Base-by-base conservation (phyloP, 2,113 vertebrate species). In the Mirounga angustirostris region DNA sequence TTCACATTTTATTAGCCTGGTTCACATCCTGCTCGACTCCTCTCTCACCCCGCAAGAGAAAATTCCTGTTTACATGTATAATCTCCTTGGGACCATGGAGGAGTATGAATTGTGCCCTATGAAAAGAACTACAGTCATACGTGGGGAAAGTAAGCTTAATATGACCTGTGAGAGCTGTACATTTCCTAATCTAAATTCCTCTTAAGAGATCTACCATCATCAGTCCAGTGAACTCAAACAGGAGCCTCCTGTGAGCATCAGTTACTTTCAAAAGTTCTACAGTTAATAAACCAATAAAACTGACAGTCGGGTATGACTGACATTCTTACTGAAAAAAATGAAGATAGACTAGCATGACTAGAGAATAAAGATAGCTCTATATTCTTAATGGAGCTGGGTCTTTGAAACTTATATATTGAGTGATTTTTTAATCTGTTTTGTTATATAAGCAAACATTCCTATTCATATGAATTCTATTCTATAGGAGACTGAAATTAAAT, bases 1-100 rank as follows among this genome's bases (percentile, higher is more conserved):
- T 96, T 94, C 93, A 43, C 89, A 80, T 97, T 98, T 98, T 97
- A 98, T 97, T 97, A 97, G 97, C 97, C 93, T 94, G 85, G 59
- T 97, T 97, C 95, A 96, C 94, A 97, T 97, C 97, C 97, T 96
- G 95, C 91, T 89, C 4, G 2, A 89, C 91, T 94, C 91, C 54
- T 88, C 71, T 89, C 86, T 96, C 91, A 85, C 89, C 94, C 84
- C 30, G 46, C 73, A 92, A 92, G 93, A 97, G 95, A 95, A 96
- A 97, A 98, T 94, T 95, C 82, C 85, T 96, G 85, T 97, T 98
- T 97, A 95, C 95, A 59, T 65, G 69, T 71, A 95, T 89, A 96
- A 9, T 94, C 91, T 97, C 95, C 9, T 63, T 95, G 97, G 96
- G 95, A 95, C 43, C 52, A 46, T 24, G 78, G 81, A 95, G 69